Conservation (phyloP, 2,888 invertebrate species). For the Icerya purchasi region DNA sequence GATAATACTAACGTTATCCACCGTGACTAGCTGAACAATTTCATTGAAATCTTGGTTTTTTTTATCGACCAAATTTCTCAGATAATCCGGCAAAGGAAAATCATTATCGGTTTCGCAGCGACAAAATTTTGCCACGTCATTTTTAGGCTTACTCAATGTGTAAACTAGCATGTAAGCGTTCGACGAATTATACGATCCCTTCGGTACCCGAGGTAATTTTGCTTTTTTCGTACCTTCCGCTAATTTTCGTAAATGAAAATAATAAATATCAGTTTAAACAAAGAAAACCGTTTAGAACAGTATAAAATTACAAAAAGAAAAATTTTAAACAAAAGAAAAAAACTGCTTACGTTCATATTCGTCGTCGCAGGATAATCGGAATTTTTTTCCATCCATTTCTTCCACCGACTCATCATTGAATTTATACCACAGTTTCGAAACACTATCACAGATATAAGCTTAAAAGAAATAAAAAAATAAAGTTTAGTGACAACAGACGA, state of each 20-base stretch:
- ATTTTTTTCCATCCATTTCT: conserved; percentile 26
- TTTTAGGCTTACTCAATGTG: conserved; percentile 19
- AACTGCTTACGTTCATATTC: conserved; percentile 19
- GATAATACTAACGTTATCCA: conserved; percentile 13
- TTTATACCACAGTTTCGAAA: conserved; percentile 35
- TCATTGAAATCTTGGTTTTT: conserved; percentile 15
- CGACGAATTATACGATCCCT: conserved; percentile 31
- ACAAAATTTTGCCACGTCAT: neutral
- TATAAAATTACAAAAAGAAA: no score
- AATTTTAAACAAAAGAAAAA: conserved; percentile 18
- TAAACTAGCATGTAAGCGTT: conserved; percentile 43
- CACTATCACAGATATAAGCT: conserved; percentile 31
- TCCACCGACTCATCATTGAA: conserved; percentile 38
- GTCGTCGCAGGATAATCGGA: conserved; percentile 22
- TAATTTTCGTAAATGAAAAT: no score
- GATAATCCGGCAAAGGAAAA: conserved; percentile 13
- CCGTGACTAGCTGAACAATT: conserved; percentile 9
- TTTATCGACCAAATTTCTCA: conserved; percentile 14
- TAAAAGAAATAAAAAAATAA: no score
- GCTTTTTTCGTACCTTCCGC: no score
- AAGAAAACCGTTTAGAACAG: no score
- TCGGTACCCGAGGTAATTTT: conserved; percentile 24
- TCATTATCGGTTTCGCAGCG: neutral
- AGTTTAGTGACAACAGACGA: no score
- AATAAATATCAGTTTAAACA: no score